Conservation (phyloP, 2,113 vertebrate genomes). For the Caracal caracal region DNA sequence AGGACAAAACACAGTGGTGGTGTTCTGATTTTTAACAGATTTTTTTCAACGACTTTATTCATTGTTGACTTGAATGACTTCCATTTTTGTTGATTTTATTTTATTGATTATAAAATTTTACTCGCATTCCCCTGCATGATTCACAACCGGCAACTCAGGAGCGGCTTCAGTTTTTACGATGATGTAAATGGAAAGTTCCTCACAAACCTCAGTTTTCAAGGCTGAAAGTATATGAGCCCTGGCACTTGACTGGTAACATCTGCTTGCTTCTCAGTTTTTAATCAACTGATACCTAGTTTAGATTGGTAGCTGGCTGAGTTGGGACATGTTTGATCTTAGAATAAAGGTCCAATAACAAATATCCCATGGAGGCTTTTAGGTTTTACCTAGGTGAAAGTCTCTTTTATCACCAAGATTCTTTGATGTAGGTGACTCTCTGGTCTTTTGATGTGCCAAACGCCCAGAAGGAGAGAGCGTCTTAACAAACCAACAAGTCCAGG, state of each 20-base stretch:
- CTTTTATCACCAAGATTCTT: constrained; percentile 70
- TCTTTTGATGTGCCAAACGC: constrained; percentile 62
- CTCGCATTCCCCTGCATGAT: background rate
- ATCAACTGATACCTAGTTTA: constrained; percentile 47
- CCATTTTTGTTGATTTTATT: background rate
- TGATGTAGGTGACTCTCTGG: constrained; percentile 58
- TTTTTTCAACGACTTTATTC: background rate
- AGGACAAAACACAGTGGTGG: background rate
- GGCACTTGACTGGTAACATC: background rate
- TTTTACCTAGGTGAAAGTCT: constrained; percentile 61
- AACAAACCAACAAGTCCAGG: background rate
- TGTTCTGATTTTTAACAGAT: background rate
- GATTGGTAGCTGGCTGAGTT: constrained; percentile 56
- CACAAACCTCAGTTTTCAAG: background rate
- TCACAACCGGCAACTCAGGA: background rate
- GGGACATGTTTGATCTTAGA: constrained; percentile 66
- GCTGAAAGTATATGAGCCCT: background rate
- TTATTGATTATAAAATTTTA: background rate
- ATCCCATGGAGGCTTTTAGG: constrained; percentile 31
- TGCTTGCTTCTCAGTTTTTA: constrained; percentile 66
- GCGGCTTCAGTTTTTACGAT: background rate
- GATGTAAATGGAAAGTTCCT: background rate
- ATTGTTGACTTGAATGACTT: background rate
- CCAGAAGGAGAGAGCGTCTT: background rate
- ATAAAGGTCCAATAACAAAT: constrained; percentile 65